A percentile compares a stretch with the other conserved stretches of the same genome.
Evolutionary conservation across 1,140 invertebrate species (phyloP).

Genomic region (Drosophila pallidifrons): DNA sequence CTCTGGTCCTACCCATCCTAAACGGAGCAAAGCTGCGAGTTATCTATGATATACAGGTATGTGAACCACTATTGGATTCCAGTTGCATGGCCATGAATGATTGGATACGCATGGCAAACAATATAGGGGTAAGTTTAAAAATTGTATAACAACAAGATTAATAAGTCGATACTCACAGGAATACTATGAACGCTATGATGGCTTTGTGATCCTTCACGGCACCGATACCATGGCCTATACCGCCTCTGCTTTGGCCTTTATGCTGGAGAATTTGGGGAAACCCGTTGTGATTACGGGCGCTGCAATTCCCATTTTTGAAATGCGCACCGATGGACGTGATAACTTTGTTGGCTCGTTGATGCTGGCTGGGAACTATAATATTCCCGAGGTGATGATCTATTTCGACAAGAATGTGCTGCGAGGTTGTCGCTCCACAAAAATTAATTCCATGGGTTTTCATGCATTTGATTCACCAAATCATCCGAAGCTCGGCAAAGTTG

Average conservation of each 20-base stretch:
- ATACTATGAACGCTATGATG: constrained; percentile 93
- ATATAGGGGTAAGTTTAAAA: constrained; percentile 90
- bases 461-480: constrained; percentile 97
- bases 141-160: background rate
- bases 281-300: constrained; percentile 96
- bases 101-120: constrained; percentile 94
- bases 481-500: constrained; percentile 90
- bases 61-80: constrained; percentile 94
- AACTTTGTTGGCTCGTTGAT: constrained; percentile 96
- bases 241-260: constrained; percentile 97
- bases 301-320: constrained; percentile 96
- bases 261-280: constrained; percentile 97
- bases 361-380: constrained; percentile 94
- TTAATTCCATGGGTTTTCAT: constrained; percentile 91
- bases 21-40: constrained; percentile 85
- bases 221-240: constrained; percentile 99
- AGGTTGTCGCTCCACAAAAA: constrained; percentile 94
- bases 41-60: constrained; percentile 93
- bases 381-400: constrained; percentile 97
- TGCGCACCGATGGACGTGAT: constrained; percentile 94
- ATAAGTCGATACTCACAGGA: constrained; percentile 86
- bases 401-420: constrained; percentile 95
- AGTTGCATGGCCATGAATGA: constrained; percentile 96
- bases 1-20: constrained; percentile 88
- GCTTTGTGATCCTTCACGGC: constrained; percentile 98